Conservation (phyloP, 1,140 invertebrate genomes). For the Aphidius gifuensis region DNA sequence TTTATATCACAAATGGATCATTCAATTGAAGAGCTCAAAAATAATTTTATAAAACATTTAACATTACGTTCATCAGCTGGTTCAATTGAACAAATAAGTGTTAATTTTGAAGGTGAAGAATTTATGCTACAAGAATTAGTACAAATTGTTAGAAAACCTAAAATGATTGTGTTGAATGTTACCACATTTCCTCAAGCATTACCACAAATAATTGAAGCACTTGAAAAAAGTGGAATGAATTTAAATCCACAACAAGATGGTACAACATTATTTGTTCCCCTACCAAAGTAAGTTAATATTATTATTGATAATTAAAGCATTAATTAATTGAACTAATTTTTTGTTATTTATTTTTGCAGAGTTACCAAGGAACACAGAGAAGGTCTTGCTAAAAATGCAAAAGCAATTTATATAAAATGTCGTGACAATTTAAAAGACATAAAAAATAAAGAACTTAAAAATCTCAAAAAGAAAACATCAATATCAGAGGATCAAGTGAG, state of each 20-base stretch:
- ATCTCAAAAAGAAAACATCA: slow-evolving; percentile 64
- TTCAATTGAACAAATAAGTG: slow-evolving; percentile 71
- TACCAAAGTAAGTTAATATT: slow-evolving; percentile 71
- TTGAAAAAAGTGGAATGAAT: slow-evolving; percentile 81
- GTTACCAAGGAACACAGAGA: slow-evolving; percentile 91
- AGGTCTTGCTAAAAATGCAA: slow-evolving; percentile 81
- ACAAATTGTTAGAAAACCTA: slow-evolving; percentile 84
- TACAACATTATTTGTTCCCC: slow-evolving; percentile 79
- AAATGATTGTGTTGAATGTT: slow-evolving; percentile 81
- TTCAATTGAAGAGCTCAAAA: slow-evolving; percentile 68
- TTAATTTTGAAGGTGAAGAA: slow-evolving; percentile 77
- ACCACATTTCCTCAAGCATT: slow-evolving; percentile 79
- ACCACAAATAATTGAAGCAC: slow-evolving; percentile 70
- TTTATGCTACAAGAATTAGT: slow-evolving; percentile 85
- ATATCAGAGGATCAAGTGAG: slow-evolving; percentile 67
- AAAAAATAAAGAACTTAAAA: slow-evolving; percentile 72
- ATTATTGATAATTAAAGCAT: background rate
- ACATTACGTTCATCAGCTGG: slow-evolving; percentile 69
- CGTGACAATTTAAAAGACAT: slow-evolving; percentile 74
- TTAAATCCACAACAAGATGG: slow-evolving; percentile 94
- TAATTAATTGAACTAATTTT: slow-evolving; percentile 15
- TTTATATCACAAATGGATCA: slow-evolving; percentile 66
- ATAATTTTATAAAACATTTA: slow-evolving; percentile 76
- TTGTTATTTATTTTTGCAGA: slow-evolving; percentile 51
- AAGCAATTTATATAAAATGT: slow-evolving; percentile 75